These are phyloP conservation scores for Rhegmatorhina hoffmannsi DNA, from an alignment of 2,113 vertebrate genomes.

Conservation along the genomic window DNA sequence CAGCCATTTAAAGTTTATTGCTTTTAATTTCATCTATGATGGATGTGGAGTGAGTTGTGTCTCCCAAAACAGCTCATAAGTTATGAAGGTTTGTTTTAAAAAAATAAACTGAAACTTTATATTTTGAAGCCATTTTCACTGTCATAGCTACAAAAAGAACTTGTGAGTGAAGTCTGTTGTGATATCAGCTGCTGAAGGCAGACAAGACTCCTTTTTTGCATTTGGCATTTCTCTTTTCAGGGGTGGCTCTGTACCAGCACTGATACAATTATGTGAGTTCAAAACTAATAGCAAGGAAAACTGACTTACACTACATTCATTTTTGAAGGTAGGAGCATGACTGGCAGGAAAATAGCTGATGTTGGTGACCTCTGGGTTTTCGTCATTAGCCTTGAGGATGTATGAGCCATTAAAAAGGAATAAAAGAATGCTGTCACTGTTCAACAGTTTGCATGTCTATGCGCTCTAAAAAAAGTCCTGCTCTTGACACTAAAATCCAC, in stretches of 20 bases:
- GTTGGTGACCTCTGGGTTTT: constrained; percentile 25
- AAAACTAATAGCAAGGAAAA: neutral
- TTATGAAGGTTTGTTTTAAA: neutral
- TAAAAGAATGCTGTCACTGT: neutral
- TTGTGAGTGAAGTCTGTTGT: neutral
- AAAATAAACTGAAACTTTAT: neutral
- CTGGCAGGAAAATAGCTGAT: constrained; percentile 38
- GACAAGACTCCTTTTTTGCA: neutral
- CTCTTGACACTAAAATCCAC: constrained; percentile 9
- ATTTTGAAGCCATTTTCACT: neutral
- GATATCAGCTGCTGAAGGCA: neutral
- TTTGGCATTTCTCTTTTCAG: constrained; percentile 23
- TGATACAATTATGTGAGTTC: constrained; percentile 21
- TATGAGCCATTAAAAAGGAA: neutral
- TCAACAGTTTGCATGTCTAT: neutral
- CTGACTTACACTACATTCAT: neutral
- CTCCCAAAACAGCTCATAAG: neutral
- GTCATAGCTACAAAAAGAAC: neutral
- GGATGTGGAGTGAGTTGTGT: neutral
- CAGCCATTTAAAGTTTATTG: neutral
- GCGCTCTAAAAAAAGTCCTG: neutral
- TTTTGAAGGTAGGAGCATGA: constrained; percentile 29
- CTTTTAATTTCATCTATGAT: neutral
- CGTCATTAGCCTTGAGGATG: neutral
- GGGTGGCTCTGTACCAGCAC: neutral